These are phyloP conservation scores for Malacosoma neustria DNA, from an alignment of 2,888 invertebrate genomes.

Conservation along the genomic window DNA sequence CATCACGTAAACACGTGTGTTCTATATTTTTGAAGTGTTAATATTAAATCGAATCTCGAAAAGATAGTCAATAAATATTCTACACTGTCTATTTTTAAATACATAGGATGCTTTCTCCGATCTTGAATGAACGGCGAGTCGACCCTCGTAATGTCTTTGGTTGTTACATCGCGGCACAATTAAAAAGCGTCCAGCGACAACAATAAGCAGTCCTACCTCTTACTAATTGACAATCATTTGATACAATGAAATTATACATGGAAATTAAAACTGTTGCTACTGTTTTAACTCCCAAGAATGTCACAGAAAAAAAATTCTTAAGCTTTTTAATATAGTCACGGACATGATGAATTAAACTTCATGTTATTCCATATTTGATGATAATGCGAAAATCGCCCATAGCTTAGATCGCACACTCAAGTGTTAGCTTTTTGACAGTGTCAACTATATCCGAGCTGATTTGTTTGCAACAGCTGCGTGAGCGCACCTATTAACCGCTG, in stretches of 20 bases:
- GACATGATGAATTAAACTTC: too few relatives aligned
- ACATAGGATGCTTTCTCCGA: slow-evolving; percentile 68
- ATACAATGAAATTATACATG: too few relatives aligned
- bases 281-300: too few relatives aligned
- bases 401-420: slow-evolving; percentile 32
- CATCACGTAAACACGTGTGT: slow-evolving; percentile 44
- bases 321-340: too few relatives aligned
- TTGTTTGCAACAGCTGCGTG: slow-evolving; percentile 73
- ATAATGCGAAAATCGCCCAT: slow-evolving; percentile 18
- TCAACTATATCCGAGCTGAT: slow-evolving; percentile 73
- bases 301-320: too few relatives aligned
- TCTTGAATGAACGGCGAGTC: slow-evolving; percentile 66
- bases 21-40: slow-evolving; percentile 61
- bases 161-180: slow-evolving; percentile 25
- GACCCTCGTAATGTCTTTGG: slow-evolving; percentile 63
- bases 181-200: slow-evolving; percentile 18
- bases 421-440: slow-evolving; percentile 69
- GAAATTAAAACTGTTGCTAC: too few relatives aligned
- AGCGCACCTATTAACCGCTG: slow-evolving; percentile 74
- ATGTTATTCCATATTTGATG: neutral
- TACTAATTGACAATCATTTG: too few relatives aligned
- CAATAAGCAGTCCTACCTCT: too few relatives aligned
- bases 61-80: slow-evolving; percentile 66
- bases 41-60: slow-evolving; percentile 66
- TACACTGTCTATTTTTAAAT: slow-evolving; percentile 69